Evolutionary conservation across 2,888 invertebrate genomes (phyloP).

Genomic region (Galerucella pusilla): DNA sequence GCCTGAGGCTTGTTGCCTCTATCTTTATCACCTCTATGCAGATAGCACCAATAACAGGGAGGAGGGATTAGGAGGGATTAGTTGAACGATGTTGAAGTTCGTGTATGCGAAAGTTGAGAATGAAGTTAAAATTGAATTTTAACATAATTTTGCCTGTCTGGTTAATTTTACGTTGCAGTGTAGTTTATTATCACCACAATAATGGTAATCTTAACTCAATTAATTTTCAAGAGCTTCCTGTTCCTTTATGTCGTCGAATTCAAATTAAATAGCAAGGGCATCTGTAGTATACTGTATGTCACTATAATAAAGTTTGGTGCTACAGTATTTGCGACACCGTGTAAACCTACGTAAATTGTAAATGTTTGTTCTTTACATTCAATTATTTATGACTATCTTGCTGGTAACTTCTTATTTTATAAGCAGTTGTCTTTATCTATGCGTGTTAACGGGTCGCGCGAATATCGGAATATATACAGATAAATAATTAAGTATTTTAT

Average conservation of each 20-base stretch:
- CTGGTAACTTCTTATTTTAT: not conserved
- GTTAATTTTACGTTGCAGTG: no score
- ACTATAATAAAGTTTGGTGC: not conserved
- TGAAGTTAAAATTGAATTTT: no score
- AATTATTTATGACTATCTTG: slow-evolving; percentile 4
- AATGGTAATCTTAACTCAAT: not conserved
- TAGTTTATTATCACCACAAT: no score
- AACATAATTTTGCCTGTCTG: no score
- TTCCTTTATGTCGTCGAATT: not conserved
- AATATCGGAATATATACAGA: not conserved
- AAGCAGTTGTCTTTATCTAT: not conserved
- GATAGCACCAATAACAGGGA: no score
- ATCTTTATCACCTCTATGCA: no score
- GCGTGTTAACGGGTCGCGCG: not conserved
- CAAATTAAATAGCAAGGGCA: not conserved
- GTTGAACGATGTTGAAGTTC: no score
- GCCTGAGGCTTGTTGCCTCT: no score
- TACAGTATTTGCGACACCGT: not conserved
- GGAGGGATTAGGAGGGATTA: no score
- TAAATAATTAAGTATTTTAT: not conserved
- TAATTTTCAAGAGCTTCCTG: not conserved
- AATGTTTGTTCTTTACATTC: not conserved
- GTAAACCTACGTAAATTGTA: not conserved
- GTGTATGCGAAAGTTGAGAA: no score
- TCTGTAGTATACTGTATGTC: not conserved